phyloP scores from a whole-genome alignment of 2,888 invertebrate species.

The Leucophenga montana region DNA sequence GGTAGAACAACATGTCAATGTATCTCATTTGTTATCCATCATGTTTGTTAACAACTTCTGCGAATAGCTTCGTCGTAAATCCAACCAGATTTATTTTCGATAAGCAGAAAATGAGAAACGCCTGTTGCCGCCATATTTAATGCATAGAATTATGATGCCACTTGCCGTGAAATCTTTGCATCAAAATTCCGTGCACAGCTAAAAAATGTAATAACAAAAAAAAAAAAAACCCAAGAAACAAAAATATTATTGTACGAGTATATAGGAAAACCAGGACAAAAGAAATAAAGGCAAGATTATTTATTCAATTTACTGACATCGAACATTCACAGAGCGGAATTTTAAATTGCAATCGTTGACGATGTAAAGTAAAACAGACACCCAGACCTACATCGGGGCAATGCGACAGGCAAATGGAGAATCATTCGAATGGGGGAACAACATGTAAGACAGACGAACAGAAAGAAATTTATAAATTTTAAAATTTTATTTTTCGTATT shows the following conservation, averaged over 20 bases:
- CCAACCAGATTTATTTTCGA: slow-evolving; percentile 2
- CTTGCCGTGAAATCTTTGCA: not conserved
- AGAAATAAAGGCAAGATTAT: slow-evolving; percentile 7
- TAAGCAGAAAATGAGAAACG: not conserved
- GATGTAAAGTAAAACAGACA: not conserved
- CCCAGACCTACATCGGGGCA: not conserved
- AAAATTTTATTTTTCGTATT: slow-evolving; percentile 18
- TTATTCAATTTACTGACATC: slow-evolving; percentile 17
- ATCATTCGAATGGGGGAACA: not conserved
- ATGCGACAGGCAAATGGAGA: not conserved
- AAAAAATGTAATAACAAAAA: not conserved
- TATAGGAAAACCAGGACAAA: not conserved
- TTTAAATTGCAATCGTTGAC: slow-evolving; percentile 6
- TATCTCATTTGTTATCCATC: not conserved
- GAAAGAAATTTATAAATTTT: slow-evolving; percentile 17
- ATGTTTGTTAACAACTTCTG: not conserved
- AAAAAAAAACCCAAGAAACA: too few relatives aligned
- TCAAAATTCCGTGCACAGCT: slow-evolving; percentile 15
- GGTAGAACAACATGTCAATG: too few relatives aligned
- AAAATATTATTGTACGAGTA: too few relatives aligned
- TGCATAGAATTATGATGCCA: slow-evolving; percentile 2
- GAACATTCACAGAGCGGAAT: slow-evolving; percentile 8
- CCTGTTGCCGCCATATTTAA: not conserved
- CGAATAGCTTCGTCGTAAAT: not conserved
- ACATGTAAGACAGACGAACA: not conserved